These are phyloP conservation scores for Formicarius rufipectus DNA, from an alignment of 2,113 vertebrate genomes.

Conservation along the genomic window DNA sequence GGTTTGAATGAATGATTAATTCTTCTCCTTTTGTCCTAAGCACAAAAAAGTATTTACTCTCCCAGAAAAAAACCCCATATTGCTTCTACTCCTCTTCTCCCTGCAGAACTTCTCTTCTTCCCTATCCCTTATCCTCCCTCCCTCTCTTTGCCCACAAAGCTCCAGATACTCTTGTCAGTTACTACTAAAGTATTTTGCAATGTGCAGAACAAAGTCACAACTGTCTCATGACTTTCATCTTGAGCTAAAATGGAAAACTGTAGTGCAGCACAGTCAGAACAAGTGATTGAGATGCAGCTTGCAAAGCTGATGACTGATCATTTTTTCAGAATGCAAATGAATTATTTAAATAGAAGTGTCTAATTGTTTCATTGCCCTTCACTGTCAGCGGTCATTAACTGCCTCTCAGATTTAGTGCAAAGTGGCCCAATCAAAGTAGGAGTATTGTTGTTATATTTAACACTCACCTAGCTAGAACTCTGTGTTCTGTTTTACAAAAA, in stretches of 20 bases:
- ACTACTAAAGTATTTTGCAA: background rate
- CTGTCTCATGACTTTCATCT: constrained; percentile 30
- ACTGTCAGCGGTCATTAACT: background rate
- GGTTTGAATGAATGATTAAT: background rate
- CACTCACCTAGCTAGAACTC: background rate
- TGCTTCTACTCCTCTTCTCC: background rate
- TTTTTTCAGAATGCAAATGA: constrained; percentile 15
- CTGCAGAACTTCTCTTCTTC: background rate
- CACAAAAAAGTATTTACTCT: background rate
- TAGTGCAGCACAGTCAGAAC: background rate
- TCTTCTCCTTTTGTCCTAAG: background rate
- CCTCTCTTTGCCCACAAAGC: background rate
- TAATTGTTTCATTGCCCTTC: constrained; percentile 32
- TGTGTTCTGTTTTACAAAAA: background rate
- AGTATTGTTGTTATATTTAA: background rate
- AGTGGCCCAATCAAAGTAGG: background rate
- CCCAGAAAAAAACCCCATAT: background rate
- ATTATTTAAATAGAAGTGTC: background rate
- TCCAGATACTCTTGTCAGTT: background rate
- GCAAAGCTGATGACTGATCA: background rate
- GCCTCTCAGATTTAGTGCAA: background rate
- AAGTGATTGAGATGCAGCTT: background rate
- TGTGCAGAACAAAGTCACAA: constrained; percentile 11
- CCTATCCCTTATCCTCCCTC: background rate
- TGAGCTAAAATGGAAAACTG: constrained; percentile 36